Evolutionary conservation across 2,797 vertebrate species (phyloP), one percentile per base, ranked within the genome.

Genomic region (Nyctalus aviator): DNA sequence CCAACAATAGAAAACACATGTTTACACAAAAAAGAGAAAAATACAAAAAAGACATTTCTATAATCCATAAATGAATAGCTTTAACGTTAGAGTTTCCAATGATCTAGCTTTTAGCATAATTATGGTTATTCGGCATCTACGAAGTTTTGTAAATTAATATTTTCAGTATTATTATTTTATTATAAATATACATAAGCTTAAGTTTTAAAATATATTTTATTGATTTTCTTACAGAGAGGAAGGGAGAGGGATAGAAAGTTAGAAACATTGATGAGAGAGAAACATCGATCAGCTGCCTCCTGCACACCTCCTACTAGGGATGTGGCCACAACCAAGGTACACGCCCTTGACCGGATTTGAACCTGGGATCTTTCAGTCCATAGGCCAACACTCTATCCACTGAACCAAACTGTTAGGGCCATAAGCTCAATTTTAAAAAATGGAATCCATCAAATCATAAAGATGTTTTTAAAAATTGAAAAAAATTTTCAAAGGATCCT

Each of bases 141-240:
- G 1, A 46, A 55, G 64, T 87, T 87, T 66, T 81, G 3, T 53
- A 41, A 69, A 93, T 62, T 76, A 57, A 77, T 88, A 76, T 85
- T 90, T 81, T 79, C 75, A 92, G n/a, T 72, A 21, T 0, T 30
- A 82, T 88, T 73, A 46, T 79, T 87, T 30, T 64, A 81, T 81
- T 68, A 41, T 41, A 84, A 37, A 55, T 37, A 46, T n/a, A 37
- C 15, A 21, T 37, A 66, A 84, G 27, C 9, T 79, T 2, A 17
- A 71, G 37, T 83, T 66, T 79, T 20, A 72, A 81, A 48, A 48
- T 48, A 48, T 48, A 48, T 48, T 48, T 48, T 48, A 48, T 48
- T 48, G 46, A 48, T 4, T 48, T 48, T 48, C 13, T 48, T 48
- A 48, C 46, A 48, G 46, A 48, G 46, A 48, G 46, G 13, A 48